A percentile compares a stretch with the other conserved stretches of the same genome.
These are phyloP conservation scores for Myanophis thanlyinensis DNA, from an alignment of 2,113 vertebrate genomes.

Conservation along the genomic window DNA sequence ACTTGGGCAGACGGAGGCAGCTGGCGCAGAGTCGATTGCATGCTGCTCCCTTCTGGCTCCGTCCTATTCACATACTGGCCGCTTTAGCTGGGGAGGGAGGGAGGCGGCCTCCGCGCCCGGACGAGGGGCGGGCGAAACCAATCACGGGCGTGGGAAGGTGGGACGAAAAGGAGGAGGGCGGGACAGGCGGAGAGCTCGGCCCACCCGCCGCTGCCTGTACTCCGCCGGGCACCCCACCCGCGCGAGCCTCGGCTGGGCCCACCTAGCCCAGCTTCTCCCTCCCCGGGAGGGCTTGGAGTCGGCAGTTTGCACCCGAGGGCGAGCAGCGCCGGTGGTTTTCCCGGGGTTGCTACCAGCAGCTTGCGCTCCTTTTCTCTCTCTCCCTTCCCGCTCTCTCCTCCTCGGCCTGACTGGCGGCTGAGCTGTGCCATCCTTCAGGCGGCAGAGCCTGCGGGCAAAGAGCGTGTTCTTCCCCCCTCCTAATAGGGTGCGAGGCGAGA, in stretches of 20 bases:
- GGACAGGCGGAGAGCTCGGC: constrained; percentile 24
- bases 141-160: constrained; percentile 54
- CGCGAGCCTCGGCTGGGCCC: constrained; percentile 20
- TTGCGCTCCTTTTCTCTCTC: background rate
- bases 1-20: constrained; percentile 32
- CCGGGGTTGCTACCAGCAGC: background rate
- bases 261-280: background rate
- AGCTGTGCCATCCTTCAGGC: background rate
- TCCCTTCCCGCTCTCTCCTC: background rate
- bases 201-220: background rate
- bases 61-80: constrained; percentile 60
- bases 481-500: constrained; percentile 3
- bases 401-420: background rate
- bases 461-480: background rate
- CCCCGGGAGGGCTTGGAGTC: constrained; percentile 1
- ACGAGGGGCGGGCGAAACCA: constrained; percentile 60
- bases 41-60: constrained; percentile 76
- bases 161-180: constrained; percentile 45
- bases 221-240: background rate
- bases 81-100: constrained; percentile 68
- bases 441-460: background rate
- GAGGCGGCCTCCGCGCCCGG: constrained; percentile 64
- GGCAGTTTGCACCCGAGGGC: constrained; percentile 20
- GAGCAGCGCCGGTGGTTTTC: background rate
- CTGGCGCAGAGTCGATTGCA: constrained; percentile 60